Base-by-base conservation (phyloP, 2,113 vertebrate species). In the Apodemus speciosus region DNA sequence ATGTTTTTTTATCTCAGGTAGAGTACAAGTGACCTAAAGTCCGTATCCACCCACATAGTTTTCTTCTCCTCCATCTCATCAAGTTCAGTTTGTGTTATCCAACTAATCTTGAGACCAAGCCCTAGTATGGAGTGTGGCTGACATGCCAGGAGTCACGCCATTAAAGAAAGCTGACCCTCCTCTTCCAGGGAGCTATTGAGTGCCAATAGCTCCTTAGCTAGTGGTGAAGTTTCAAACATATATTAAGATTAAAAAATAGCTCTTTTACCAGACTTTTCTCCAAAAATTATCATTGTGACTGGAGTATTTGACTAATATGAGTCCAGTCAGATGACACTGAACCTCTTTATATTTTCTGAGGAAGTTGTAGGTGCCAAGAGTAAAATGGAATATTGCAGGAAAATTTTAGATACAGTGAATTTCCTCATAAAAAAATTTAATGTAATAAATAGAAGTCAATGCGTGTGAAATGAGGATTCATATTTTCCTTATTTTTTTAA, bases 231-330 rank as follows among this genome's bases (percentile, higher is more conserved):
- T 35, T 38, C 21, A 62, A 30, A 49, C 53, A 71, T 30, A 60
- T 40, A 83, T 60, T 62, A 25, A 18, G 40, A 72, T 32, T 38
- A 40, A 94, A 90, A 43, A 51, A 4, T 56, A 79, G 27, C 27
- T 72, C 58, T 95, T 91, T 62, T 92, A 53, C 11, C 23, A 53
- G 88, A 72, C 16, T 64, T 88, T 60, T 93, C 91, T 90, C 91
- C 49, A 73, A 85, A 85, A 64, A 9, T 89, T 23, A 85, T 51
- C 23, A 73, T 30, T 95, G 40, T 89, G 88, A 49, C 90, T 85
- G 58, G n/a, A 40, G 79, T 27, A 79, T 66, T 94, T 93, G 84
- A 80, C 21, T 94, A 94, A 69, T 80, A 75, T 77, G 56, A 89
- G 14, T 90, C 68, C 83, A 72, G 51, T 77, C 53, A 91, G 60